These are phyloP conservation scores for Psittacula echo DNA, from an alignment of 2,797 vertebrate species.

Conservation along the genomic window DNA sequence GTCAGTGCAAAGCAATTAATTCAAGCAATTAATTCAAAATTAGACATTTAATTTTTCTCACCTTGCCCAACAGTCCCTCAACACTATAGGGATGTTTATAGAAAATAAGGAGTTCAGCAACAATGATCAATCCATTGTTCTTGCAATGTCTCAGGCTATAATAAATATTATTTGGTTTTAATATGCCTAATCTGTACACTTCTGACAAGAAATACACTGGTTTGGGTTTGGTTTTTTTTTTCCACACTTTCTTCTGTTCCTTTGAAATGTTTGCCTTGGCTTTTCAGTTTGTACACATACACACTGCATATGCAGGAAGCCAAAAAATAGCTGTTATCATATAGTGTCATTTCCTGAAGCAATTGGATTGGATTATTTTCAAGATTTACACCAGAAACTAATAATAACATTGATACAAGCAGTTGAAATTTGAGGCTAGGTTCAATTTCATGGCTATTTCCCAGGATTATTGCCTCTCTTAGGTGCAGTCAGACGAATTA, in stretches of 20 bases:
- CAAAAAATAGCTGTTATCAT: constrained; percentile 24
- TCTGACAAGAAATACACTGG: constrained; percentile 38
- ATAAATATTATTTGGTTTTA: constrained; percentile 47
- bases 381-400: constrained; percentile 18
- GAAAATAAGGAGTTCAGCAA: constrained; percentile 19
- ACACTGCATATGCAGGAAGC: background rate
- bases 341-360: background rate
- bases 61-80: constrained; percentile 3
- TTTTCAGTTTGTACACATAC: background rate
- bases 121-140: constrained; percentile 5
- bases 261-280: constrained; percentile 35
- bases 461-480: constrained; percentile 10
- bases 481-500: background rate
- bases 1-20: background rate
- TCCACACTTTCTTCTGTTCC: constrained; percentile 12
- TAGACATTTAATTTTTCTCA: constrained; percentile 45
- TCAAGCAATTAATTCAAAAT: constrained; percentile 27
- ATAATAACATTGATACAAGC: constrained; percentile 34
- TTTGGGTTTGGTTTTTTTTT: background rate
- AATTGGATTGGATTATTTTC: constrained; percentile 49
- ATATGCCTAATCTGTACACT: constrained; percentile 18
- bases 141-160: constrained; percentile 2
- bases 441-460: constrained; percentile 53
- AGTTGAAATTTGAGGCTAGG: constrained; percentile 50
- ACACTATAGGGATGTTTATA: background rate